Percentiles rank a stretch among this genome's conserved stretches.
phyloP scores from a whole-genome alignment of 2,797 vertebrate species.

The Alca torda region DNA sequence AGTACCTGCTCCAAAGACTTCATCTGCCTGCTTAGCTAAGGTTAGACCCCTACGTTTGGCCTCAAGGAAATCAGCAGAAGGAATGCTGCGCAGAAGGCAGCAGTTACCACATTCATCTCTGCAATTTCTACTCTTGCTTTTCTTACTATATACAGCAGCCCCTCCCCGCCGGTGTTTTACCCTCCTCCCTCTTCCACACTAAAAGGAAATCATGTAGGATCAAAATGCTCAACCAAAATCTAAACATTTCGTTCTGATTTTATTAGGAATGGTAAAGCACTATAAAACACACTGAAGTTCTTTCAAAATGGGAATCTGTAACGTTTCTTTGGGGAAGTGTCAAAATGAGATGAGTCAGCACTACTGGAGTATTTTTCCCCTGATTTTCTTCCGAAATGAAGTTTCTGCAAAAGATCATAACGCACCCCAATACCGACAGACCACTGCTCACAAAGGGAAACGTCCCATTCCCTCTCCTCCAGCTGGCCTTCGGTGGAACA shows the following conservation, averaged over 20 bases:
- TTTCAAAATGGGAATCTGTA: neutral
- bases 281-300: neutral
- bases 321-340: neutral
- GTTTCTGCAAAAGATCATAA: neutral
- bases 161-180: rapidly evolving
- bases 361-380: neutral
- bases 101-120: neutral
- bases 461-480: neutral
- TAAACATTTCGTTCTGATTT: conserved; percentile 22
- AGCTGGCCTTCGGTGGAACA: neutral
- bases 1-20: neutral
- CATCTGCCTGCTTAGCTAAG: neutral
- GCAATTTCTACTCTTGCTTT: neutral
- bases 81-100: neutral
- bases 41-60: neutral
- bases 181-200: neutral
- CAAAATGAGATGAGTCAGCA: conserved; percentile 20
- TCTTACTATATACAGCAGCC: neutral
- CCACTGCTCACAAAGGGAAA: neutral
- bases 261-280: conserved; percentile 8
- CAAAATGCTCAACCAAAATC: neutral
- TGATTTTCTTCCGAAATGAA: neutral
- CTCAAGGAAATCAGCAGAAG: neutral
- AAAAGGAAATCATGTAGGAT: neutral
- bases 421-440: neutral